Base-by-base conservation (phyloP, 2,113 vertebrate genomes). In the Heterotis niloticus region DNA sequence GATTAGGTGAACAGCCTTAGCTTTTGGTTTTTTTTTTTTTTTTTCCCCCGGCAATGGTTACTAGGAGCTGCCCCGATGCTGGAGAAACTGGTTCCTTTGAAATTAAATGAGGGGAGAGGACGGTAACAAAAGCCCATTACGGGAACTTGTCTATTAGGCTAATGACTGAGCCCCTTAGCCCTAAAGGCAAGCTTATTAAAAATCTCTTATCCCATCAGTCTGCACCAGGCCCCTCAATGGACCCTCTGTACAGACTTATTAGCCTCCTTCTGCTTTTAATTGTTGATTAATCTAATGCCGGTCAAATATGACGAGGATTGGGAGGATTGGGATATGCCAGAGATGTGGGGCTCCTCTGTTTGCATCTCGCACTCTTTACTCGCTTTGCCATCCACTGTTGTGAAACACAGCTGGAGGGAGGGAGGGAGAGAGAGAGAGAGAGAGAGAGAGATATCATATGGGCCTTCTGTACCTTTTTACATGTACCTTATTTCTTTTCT, bases 141-240 rank as follows among this genome's bases (percentile, higher is more conserved):
- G 70, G 56, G 67, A 78, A 51, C 67, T 62, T 70, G 67, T 59
- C 67, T 78, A 20, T 71, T 78, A 78, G 67, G 67, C 44, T 78
- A 78, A 78, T 78, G 77, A 78, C 67, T 24, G 67, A 71, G 67
- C 34, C n/a, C 44, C 70, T 67, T 14, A 26, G 71, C 51, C 70
- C 78, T 44, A 23, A 69, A 78, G 67, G 26, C 78, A 80, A 26
- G 70, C 78, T 80, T 80, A 75, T 80, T 80, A 80, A 73, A 73
- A 75, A 56, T 57, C 34, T 51, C 44, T 23, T 28, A 20, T 26
- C 51, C 71, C 78, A 75, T 73, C 60, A 64, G 26, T 65, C 69
- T 54, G 62, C 62, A 80, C 71, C 71, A 9, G 64, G 34, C 23
- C 34, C 18, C 16, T 75, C 78, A 78, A 78, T 78, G 44, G 76